Percentiles rank a stretch among this genome's conserved stretches.
These are phyloP conservation scores for Propithecus deckenii DNA, from an alignment of 2,797 vertebrate species.

Conservation along the genomic window DNA sequence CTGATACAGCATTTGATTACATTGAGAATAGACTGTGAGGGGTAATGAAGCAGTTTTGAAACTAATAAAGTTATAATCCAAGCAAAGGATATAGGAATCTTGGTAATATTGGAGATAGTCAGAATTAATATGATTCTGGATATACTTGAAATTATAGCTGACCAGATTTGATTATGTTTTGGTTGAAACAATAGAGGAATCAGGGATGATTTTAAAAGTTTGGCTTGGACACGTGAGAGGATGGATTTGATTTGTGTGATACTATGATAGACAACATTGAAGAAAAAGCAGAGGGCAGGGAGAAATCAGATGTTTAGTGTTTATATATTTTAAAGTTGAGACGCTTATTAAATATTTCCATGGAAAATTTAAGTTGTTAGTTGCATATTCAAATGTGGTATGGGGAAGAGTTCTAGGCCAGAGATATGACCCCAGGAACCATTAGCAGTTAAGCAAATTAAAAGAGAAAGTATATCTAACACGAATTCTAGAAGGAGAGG, in stretches of 20 bases:
- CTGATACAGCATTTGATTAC: not conserved
- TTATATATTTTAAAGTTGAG: not conserved
- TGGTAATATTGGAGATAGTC: not conserved
- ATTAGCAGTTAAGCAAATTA: not conserved
- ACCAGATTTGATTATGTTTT: not conserved
- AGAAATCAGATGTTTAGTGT: not conserved
- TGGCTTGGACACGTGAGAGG: not conserved
- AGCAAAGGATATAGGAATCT: not conserved
- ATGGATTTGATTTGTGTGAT: not conserved
- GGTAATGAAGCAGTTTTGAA: not conserved
- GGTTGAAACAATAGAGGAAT: not conserved
- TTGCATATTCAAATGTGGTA: not conserved
- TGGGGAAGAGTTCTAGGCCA: not conserved
- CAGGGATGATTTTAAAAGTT: not conserved
- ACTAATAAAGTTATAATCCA: not conserved
- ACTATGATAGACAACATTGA: not conserved
- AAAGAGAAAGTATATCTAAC: not conserved
- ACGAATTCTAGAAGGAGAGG: not conserved
- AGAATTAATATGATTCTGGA: not conserved
- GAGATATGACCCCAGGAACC: not conserved
- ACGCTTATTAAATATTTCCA: not conserved
- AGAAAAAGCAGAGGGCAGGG: not conserved
- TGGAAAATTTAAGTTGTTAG: not conserved
- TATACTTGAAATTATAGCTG: not conserved
- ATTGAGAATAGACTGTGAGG: not conserved